Conservation (phyloP, 2,888 invertebrate species). For the Allophyes oxyacanthae region DNA sequence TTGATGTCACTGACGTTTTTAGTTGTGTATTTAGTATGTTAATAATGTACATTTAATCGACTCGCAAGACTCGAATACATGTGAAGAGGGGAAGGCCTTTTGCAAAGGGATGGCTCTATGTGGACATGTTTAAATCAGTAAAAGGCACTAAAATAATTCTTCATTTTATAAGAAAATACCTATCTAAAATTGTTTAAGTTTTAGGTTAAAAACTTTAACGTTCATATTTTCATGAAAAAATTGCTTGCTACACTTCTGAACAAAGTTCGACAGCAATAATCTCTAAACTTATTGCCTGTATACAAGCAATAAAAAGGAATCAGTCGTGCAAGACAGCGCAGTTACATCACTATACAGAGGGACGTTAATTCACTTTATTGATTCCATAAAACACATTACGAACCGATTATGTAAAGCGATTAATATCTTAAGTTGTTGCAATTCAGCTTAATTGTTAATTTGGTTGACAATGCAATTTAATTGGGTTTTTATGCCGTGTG, state of each 20-base stretch:
- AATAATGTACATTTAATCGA: conserved; percentile 34
- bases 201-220: neutral
- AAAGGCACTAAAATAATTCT: neutral
- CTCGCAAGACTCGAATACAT: conserved; percentile 18
- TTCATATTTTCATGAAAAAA: neutral
- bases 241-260: neutral
- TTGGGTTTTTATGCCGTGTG: conserved; percentile 33
- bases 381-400: conserved; percentile 49
- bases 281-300: conserved; percentile 26
- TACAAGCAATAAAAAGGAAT: conserved; percentile 35
- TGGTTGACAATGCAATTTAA: conserved; percentile 39
- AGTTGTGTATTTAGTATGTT: conserved; percentile 21
- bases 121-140: neutral
- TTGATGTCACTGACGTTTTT: conserved; percentile 19
- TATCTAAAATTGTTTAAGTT: no score
- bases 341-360: conserved; percentile 42
- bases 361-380: conserved; percentile 56
- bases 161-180: no score
- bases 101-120: neutral
- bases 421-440: conserved; percentile 20
- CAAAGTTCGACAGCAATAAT: conserved; percentile 1
- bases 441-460: conserved; percentile 26
- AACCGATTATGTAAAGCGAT: conserved; percentile 33
- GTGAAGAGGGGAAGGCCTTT: conserved; percentile 1
- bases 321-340: conserved; percentile 29